Evolutionary conservation across 2,888 invertebrate genomes (phyloP), one percentile per base, ranked within the genome.

Genomic region (Schrankia costaestrigalis): DNA sequence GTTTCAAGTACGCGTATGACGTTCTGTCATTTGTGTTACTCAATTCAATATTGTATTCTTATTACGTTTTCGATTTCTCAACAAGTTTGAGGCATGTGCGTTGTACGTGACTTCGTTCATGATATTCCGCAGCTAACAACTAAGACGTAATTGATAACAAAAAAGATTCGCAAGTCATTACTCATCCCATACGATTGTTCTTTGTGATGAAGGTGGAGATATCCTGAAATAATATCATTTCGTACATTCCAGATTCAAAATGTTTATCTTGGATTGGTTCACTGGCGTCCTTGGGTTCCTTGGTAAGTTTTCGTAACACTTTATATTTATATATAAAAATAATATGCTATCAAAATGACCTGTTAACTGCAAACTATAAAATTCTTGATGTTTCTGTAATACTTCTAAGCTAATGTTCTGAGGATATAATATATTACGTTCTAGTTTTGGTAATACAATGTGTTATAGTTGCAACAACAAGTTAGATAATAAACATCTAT

Each of bases 191-290:
- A 48, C 37, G 56, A n/a, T 65, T 73, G 56, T 65, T 74, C 76
- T 76, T 78, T 80, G 74, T 80, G 71, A 71, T 57, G 52, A 61
- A 63, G 47, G 36, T 47, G 56, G 37, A 44, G 34, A 49, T 50
- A 34, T 33, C 35, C 33, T 57, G 53, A 66, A 62, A 47, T 74
- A 65, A 70, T 67, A 50, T 44, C 31, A 61, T 66, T 70, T 69
- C 52, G 39, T 69, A 57, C 56, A 39, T 76, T 86, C 59, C 83
- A 86, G 85, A 84, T 78, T 76, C 77, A 85, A 74, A 79, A 97
- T 97, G 97, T 97, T 97, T 90, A 93, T 97, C 89, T 95, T 95
- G 94, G 97, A 97, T 87, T 97, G 97, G 96, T 94, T 97, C 79
- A 95, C 96, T 81, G 96, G 96, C 70, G 96, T 97, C 75, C 90